Base-by-base conservation (phyloP, 2,888 invertebrate genomes). In the Anoplius nigerrimus region DNA sequence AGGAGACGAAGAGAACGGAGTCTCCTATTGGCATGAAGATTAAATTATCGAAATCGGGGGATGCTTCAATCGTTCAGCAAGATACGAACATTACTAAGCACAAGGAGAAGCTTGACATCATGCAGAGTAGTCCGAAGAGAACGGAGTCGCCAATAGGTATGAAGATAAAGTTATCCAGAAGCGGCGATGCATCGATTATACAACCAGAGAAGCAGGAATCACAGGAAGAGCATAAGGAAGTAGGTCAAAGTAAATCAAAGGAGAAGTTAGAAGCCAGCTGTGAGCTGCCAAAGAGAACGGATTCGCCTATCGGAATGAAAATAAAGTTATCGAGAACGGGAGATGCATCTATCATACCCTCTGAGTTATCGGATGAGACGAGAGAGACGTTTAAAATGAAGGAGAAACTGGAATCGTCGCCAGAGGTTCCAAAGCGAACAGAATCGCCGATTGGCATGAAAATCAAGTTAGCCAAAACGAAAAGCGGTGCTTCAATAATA, bases 391-490 rank as follows among this genome's bases (percentile, higher is more conserved):
- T 24, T 75, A 84, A 70, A 69, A 21, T 42, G 62, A 86, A 75
- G 42, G 78, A 79, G 2, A 84, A 61, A 59, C 62, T 68, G 0
- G 86, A 86, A 4, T 48, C 60, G 2, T 53, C 64, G 15, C 73
- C 72, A 1, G 85, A 83, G 18, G 70, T 75, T n/a, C 82, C 86
- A 0, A 87, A 82, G 54, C 75, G 86, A 63, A 82, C 79, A 2
- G 87, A 88, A 27, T 87, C 87, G 11, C 84, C 86, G 2, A 78
- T 87, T 18, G 88, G 87, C 18, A 84, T 88, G 82, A 88, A 88
- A 59, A 86, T 88, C 54, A 88, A 88, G 54, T 68, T 87, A 51
- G 75, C 79, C 24, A 59, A 85, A 71, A 75, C 66, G 48, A 74
- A 85, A 75, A 22, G 84, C 60, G 80, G 84, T 2, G 83, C 83